phyloP scores from a whole-genome alignment of 2,113 vertebrate genomes.

The Lasiurus borealis region DNA sequence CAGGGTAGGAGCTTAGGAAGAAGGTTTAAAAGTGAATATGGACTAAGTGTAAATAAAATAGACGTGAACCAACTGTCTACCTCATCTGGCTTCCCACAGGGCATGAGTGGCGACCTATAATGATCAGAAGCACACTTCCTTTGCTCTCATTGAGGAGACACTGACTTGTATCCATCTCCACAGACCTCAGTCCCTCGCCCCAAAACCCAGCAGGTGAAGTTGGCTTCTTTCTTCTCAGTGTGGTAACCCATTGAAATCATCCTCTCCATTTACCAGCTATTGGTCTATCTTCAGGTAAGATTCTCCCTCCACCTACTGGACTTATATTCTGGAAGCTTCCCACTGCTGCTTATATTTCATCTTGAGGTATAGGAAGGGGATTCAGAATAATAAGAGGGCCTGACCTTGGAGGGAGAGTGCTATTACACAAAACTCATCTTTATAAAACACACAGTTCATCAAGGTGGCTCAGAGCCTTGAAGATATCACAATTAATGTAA shows the following conservation, averaged over 20 bases:
- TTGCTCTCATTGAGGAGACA: not conserved
- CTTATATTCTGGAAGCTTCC: not conserved
- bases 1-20: not conserved
- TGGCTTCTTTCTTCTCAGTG: not conserved
- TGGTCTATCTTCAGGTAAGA: not conserved
- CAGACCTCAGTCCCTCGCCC: fast-evolving
- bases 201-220: not conserved
- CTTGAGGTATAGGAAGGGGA: not conserved
- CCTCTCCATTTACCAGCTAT: not conserved
- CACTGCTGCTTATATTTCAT: too few relatives aligned
- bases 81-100: fast-evolving
- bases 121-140: not conserved
- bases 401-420: not conserved
- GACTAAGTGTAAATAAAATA: not conserved
- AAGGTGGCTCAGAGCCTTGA: not conserved
- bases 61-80: fast-evolving
- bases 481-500: not conserved
- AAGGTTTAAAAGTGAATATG: not conserved
- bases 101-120: fast-evolving
- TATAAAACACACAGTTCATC: not conserved
- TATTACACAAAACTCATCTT: not conserved
- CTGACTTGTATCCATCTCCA: not conserved
- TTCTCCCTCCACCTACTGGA: not conserved
- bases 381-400: not conserved
- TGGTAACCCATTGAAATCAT: not conserved